phyloP scores from a whole-genome alignment of 2,113 vertebrate species.

The Haemorhous mexicanus region DNA sequence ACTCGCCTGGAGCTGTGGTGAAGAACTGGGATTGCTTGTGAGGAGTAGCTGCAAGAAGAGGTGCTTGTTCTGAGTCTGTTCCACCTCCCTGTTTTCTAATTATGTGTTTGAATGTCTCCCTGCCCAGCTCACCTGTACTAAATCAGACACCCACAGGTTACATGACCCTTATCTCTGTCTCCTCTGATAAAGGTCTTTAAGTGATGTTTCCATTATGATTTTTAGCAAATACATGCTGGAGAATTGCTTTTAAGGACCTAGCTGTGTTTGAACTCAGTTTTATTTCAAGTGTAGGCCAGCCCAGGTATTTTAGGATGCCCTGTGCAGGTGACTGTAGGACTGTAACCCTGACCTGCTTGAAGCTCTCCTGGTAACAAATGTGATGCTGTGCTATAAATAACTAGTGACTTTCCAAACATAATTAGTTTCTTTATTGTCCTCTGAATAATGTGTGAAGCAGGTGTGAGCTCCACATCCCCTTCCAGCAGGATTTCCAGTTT shows the following conservation, averaged over 20 bases:
- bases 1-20: neutral
- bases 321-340: neutral
- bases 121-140: neutral
- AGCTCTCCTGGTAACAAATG: neutral
- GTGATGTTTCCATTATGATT: neutral
- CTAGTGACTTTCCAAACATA: neutral
- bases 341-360: neutral
- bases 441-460: neutral
- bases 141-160: neutral
- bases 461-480: neutral
- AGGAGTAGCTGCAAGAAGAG: neutral
- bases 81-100: neutral
- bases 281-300: neutral
- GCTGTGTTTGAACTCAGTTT: neutral
- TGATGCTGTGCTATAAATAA: neutral
- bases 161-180: neutral
- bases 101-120: neutral
- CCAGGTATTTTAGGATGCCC: neutral
- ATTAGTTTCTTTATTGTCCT: neutral
- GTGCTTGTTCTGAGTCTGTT: neutral
- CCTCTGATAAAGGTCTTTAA: neutral
- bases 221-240: neutral
- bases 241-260: neutral
- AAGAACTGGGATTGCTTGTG: neutral
- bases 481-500: neutral